phyloP scores from a whole-genome alignment of 1,140 invertebrate species.

The Solenopsis invicta region DNA sequence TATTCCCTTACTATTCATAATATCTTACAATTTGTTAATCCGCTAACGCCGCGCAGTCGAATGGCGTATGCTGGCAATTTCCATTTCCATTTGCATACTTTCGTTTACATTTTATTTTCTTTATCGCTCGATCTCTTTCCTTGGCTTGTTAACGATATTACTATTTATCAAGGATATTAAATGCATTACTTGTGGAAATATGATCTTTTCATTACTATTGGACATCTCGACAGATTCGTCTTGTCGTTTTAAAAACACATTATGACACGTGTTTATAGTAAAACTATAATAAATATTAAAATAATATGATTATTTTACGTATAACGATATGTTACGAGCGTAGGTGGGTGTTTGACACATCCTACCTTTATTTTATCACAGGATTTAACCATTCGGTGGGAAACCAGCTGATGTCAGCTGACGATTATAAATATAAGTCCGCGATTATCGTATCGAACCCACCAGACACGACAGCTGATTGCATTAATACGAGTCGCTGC shows the following conservation, averaged over 20 bases:
- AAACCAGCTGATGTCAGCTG: conserved; percentile 15
- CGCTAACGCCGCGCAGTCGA: neutral
- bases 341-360: neutral
- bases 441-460: neutral
- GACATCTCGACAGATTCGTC: neutral
- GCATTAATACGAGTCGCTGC: neutral
- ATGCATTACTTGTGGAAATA: neutral
- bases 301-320: conserved; percentile 17
- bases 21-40: conserved; percentile 13
- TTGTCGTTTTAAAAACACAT: neutral
- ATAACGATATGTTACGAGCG: neutral
- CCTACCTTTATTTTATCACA: neutral
- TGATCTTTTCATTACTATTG: neutral
- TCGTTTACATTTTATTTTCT: neutral
- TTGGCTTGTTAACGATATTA: neutral
- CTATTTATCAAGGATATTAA: neutral
- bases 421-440: neutral
- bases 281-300: neutral
- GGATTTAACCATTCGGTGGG: neutral
- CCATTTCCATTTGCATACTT: conserved; percentile 12
- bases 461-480: conserved; percentile 4
- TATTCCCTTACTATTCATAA: neutral
- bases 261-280: neutral
- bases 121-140: neutral
- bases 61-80: neutral